Percentiles rank a stretch among this genome's conserved stretches.
These are phyloP conservation scores for Himalopsyche anomala DNA, from an alignment of 2,888 invertebrate genomes.

Conservation along the genomic window DNA sequence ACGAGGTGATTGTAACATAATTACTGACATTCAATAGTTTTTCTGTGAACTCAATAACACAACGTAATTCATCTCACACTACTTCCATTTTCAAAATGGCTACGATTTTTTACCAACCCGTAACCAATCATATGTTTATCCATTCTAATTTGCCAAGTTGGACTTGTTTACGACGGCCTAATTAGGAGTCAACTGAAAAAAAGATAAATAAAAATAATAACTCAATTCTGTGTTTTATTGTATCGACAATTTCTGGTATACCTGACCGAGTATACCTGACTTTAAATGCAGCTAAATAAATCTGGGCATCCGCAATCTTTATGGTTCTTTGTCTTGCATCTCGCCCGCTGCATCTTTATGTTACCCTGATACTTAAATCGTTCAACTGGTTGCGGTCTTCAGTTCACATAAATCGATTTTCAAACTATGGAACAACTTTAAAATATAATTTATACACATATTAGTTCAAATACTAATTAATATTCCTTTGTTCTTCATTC, in stretches of 20 bases:
- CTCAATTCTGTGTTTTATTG: constrained; percentile 16
- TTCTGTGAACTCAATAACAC: no score
- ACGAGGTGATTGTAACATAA: not conserved
- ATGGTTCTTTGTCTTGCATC: constrained; percentile 39
- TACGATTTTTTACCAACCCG: not conserved
- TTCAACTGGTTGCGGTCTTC: constrained; percentile 23
- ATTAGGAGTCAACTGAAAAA: no score
- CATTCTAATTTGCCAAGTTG: not conserved
- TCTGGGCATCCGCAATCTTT: constrained; percentile 32
- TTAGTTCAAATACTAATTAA: not conserved
- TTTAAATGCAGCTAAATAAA: constrained; percentile 28
- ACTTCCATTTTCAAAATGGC: not conserved
- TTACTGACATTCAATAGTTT: no score
- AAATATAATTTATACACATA: not conserved
- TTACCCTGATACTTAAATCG: constrained; percentile 28
- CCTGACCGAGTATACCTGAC: constrained; percentile 10
- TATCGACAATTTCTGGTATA: not conserved
- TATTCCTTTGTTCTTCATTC: no score
- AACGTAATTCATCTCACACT: no score
- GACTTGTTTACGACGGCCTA: not conserved
- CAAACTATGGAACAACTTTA: not conserved
- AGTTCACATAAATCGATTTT: not conserved
- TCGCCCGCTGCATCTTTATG: not conserved
- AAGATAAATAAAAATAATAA: not conserved
- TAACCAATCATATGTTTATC: not conserved